phyloP scores from a whole-genome alignment of 2,113 vertebrate genomes.

The Taurulus bubalis region DNA sequence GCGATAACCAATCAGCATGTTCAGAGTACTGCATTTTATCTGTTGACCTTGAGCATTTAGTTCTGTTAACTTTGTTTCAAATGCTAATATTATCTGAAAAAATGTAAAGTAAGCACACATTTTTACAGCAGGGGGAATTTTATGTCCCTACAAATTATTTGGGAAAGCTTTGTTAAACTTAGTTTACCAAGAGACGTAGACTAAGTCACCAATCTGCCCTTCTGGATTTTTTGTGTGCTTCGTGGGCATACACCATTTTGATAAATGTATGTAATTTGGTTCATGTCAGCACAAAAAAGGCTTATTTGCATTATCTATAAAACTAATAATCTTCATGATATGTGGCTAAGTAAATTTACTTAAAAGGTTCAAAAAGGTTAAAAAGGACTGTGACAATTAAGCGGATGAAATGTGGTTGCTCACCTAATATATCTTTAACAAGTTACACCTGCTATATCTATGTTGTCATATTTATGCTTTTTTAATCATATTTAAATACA shows the following conservation, averaged over 20 bases:
- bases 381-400: neutral
- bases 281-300: neutral
- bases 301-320: neutral
- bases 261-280: neutral
- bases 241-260: too few relatives aligned
- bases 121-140: neutral
- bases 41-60: slow-evolving; percentile 1
- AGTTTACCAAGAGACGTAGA: neutral
- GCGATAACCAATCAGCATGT: neutral
- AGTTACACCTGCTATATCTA: too few relatives aligned
- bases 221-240: neutral
- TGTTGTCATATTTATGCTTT: neutral
- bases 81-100: neutral
- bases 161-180: neutral
- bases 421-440: neutral
- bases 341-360: neutral
- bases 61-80: neutral
- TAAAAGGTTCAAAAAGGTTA: too few relatives aligned
- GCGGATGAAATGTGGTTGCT: neutral
- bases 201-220: neutral
- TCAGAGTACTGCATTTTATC: neutral
- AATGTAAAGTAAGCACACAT: neutral
- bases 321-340: neutral
- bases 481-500: neutral
- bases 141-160: neutral